Conservation (phyloP, 2,113 vertebrate genomes). For the Dissostichus mawsoni region DNA sequence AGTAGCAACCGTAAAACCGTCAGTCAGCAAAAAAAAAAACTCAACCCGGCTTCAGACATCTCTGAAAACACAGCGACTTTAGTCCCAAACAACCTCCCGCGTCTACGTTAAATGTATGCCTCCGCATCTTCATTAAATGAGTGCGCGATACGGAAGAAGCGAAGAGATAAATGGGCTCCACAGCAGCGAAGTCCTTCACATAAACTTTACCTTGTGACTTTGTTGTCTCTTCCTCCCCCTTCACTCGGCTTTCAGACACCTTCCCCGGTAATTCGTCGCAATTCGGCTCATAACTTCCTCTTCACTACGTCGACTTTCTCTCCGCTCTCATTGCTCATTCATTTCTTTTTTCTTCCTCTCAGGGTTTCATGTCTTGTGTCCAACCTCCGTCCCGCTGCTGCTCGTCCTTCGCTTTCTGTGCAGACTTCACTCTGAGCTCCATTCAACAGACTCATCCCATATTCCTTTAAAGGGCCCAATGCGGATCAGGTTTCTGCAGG, state of each 20-base stretch:
- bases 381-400: conserved; percentile 13
- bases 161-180: background rate
- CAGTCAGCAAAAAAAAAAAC: conserved; percentile 49
- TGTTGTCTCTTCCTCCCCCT: conserved; percentile 35
- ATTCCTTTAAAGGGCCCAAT: conserved; percentile 85
- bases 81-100: conserved; percentile 13
- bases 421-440: conserved; percentile 67
- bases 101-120: background rate
- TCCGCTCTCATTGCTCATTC: conserved; percentile 51
- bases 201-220: conserved; percentile 74
- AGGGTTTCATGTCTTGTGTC: background rate
- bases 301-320: conserved; percentile 14
- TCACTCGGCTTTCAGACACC: conserved; percentile 61
- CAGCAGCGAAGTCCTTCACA: conserved; percentile 5
- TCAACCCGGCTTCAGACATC: conserved; percentile 13
- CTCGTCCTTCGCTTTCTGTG: conserved; percentile 29
- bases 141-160: background rate
- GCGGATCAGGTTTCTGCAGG: conserved; percentile 79
- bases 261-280: conserved; percentile 53
- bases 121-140: background rate
- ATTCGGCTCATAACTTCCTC: conserved; percentile 50
- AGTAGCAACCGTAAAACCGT: conserved; percentile 50
- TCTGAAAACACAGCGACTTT: conserved; percentile 37
- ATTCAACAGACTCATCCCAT: conserved; percentile 83
- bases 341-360: background rate